Base-by-base conservation (phyloP, 2,888 invertebrate species). In the Dorcus hopei region DNA sequence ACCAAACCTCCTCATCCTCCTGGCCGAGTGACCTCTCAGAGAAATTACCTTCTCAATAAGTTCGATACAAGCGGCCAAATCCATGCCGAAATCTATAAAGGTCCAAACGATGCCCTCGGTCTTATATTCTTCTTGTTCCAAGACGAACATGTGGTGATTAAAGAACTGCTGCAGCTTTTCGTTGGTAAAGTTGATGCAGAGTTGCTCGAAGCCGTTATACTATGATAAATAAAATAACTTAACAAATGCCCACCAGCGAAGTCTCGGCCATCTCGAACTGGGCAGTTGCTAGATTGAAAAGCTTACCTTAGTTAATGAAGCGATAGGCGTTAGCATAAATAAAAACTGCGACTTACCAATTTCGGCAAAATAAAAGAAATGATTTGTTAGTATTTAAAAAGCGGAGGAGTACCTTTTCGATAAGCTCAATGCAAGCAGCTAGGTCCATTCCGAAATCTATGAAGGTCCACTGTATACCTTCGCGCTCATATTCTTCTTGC, bases 381-480 rank as follows among this genome's bases (percentile, higher is more conserved):
- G 3, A n/a, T 23, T 47, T 47, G 5, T 47, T 47, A 47, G 8
- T 23, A 45, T 14, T 47, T 47, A 47, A 47, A 47, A 33, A 23
- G 42, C 14, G 6, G 7, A 9, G 52, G 53, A 55, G 47, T 59
- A 94, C 95, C 94, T 96, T 96, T 87, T 96, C 96, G 80, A 97
- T 95, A 73, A 98, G 87, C 80, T 98, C 97, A 82, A 98, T 97
- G 87, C 97, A 97, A 82, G 95, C 94, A 78, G 94, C 87, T 81
- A 98, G 87, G 82, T 98, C 97, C 93, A 98, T 95, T 82, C 97
- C 97, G 81, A 98, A 98, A 85, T 98, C 97, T 85, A 98, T 97
- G 84, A 97, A 98, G 79, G 88, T 89, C 97, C 97, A 98, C 76
- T 91, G 87, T 82, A 98, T 97, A 77, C 97, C 97, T 83, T 98